Base-by-base conservation (phyloP, 2,888 invertebrate genomes). In the Balanococcus diminutus region DNA sequence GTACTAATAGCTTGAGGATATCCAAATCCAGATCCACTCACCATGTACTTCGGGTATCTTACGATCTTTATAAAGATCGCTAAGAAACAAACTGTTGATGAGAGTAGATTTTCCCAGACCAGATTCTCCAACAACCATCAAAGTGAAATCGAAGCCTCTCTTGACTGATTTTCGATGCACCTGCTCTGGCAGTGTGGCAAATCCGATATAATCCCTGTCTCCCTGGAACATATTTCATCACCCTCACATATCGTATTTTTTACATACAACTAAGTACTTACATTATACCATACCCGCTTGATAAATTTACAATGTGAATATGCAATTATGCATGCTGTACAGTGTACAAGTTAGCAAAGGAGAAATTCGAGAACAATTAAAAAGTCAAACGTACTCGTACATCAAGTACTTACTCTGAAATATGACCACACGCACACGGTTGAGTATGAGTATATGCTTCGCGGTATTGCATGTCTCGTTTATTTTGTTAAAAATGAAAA, bases 151-250 rank as follows among this genome's bases (percentile, higher is more conserved):
- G 90, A 98, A 98, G 86, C 98, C 98, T 89, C 96, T 93, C 91
- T 98, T 98, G 84, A 98, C 98, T 0, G 97, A 97, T 91, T 98
- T 98, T 88, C 98, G 93, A 91, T 98, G 98, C 86, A 98, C 96
- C 91, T 98, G 98, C 90, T 98, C 97, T 28, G 98, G 98, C 87
- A 98, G 92, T 86, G 97, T 98, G 88, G 98, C 98, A 90, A 98
- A 98, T 87, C 98, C 98, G 89, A 98, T 96, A 91, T 96, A 96
- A 90, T 95, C 95, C 82, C 82, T 82, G 86, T 86, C 82, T 82
- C 82, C 86, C 82, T 82, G 82, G 82, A 82, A 86, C 82, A 86
- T 28, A 85, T 84, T 67, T 72, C n/a, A 84, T 67, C 61, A 84
- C 84, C 84, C 84, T 84, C 84, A 84, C 84, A 72, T 84, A 84